These are phyloP conservation scores for Lepilemur septentrionalis DNA, from an alignment of 2,797 vertebrate genomes.

Conservation along the genomic window DNA sequence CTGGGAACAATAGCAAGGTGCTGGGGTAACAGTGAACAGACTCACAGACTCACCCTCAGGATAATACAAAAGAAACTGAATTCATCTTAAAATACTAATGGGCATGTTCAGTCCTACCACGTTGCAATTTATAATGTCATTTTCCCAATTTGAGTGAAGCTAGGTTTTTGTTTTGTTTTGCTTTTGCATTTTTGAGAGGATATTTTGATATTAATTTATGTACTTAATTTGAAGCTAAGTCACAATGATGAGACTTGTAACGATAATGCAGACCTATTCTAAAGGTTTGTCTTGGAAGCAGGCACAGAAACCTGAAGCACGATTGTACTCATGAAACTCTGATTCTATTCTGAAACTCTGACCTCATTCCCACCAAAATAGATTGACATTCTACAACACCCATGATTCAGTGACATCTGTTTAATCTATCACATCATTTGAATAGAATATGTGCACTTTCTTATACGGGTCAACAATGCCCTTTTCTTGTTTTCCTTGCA, in stretches of 20 bases:
- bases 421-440: slow-evolving; percentile 21
- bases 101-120: not conserved
- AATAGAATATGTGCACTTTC: slow-evolving; percentile 23
- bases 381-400: slow-evolving; percentile 15
- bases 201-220: not conserved
- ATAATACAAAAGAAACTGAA: not conserved
- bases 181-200: not conserved
- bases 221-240: slow-evolving; percentile 16
- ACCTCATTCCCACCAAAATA: slow-evolving; percentile 61
- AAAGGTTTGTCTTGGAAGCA: not conserved
- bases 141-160: not conserved
- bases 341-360: slow-evolving; percentile 48
- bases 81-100: not conserved
- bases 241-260: not conserved
- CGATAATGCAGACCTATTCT: not conserved
- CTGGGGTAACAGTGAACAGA: not conserved
- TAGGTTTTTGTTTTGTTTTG: not conserved
- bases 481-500: slow-evolving; percentile 38
- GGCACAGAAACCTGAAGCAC: not conserved
- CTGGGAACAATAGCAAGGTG: not conserved
- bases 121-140: not conserved
- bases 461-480: not conserved
- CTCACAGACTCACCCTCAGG: not conserved
- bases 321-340: not conserved
- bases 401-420: slow-evolving; percentile 11